These are phyloP conservation scores for Empis stercorea DNA, from an alignment of 2,888 invertebrate genomes.

Conservation along the genomic window DNA sequence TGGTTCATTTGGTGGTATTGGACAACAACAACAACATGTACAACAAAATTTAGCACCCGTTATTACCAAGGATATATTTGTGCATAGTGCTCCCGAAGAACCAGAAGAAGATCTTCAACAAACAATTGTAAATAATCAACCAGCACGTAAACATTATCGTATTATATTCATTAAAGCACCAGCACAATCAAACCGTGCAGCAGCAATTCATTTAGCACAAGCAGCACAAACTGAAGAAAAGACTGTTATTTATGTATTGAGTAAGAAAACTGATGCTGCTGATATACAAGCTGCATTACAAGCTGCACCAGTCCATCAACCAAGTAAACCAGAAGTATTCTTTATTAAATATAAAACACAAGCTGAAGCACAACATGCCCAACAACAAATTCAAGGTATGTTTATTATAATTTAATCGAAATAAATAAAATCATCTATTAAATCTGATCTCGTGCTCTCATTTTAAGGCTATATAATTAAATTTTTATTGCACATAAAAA, in stretches of 20 bases:
- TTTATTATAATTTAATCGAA: background rate
- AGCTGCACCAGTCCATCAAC: conserved; percentile 22
- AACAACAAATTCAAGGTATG: conserved; percentile 33
- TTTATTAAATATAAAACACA: conserved; percentile 36
- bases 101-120: conserved; percentile 20
- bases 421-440: background rate
- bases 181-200: conserved; percentile 18
- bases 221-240: conserved; percentile 29
- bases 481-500: background rate
- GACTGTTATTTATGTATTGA: conserved; percentile 34
- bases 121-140: conserved; percentile 18
- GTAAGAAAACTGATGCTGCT: conserved; percentile 29
- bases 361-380: conserved; percentile 33
- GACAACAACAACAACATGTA: conserved; percentile 3
- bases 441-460: too few species aligned
- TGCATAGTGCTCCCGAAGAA: conserved; percentile 33
- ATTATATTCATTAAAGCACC: conserved; percentile 35
- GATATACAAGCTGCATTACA: conserved; percentile 27
- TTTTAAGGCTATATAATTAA: background rate
- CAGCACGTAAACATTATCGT: conserved; percentile 32
- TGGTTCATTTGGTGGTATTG: background rate
- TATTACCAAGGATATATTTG: conserved; percentile 32
- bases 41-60: conserved; percentile 14
- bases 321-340: conserved; percentile 35
- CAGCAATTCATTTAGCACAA: conserved; percentile 22